Evolutionary conservation across 2,113 vertebrate genomes (phyloP), one percentile per base, ranked within the genome.

Genomic region (Leptocoma aspasia): DNA sequence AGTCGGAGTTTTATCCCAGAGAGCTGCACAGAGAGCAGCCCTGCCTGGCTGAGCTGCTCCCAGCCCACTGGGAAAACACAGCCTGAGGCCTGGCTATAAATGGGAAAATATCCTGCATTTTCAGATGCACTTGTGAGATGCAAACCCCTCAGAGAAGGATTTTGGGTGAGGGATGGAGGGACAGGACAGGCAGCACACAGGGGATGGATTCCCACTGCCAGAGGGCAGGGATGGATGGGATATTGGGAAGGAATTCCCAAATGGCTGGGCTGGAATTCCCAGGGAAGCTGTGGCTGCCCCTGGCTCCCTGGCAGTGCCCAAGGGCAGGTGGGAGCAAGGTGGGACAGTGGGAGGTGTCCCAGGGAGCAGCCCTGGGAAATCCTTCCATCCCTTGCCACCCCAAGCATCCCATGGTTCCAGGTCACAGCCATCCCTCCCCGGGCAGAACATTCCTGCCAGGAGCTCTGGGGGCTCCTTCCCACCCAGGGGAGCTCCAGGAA

Each of bases 341-440:
- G 63, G 47, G 73, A 7, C 0, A 2, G 22, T 11, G 56, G 28
- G 1, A 41, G 14, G 13, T 20, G 45, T 47, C 56, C 42, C 17
- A 15, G 21, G 42, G 50, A 35, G 41, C 0, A 37, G 52, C 63
- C n/a, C 35, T 60, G 24, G 80, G 15, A 16, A 44, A 50, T 30
- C 65, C 45, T 30, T 2, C 2, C 1, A 4, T 18, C 37, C 71
- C 27, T 76, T 9, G 61, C 63, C 50, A 3, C 14, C 45, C 63
- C 52, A 61, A 24, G 0, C 47, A 78, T 12, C 30, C 45, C 60
- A 6, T 1, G 30, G 47, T 14, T 14, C 49, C 59, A 7, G 18
- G 33, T 4, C 79, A 11, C 8, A 1, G 7, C 4, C 2, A 17
- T 6, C 73, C 39, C 86, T 18, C 9, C 47, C 4, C 0, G 2